Conservation (phyloP, 1,140 invertebrate species). For the Phthorimaea operculella region DNA sequence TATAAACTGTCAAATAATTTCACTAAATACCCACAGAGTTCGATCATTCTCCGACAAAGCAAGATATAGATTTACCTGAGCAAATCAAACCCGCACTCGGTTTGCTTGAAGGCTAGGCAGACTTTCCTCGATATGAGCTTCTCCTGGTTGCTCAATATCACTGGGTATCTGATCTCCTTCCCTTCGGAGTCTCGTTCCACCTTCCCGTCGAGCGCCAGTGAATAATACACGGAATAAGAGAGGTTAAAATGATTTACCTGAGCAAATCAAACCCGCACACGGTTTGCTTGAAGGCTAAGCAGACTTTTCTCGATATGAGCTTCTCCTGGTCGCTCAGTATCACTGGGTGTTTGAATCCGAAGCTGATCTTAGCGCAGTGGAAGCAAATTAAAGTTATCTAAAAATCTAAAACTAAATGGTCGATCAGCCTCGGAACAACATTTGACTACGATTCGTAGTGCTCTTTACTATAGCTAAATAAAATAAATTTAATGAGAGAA, state of each 20-base stretch:
- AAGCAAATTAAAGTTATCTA: too few species aligned
- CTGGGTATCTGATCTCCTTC: conserved; percentile 98
- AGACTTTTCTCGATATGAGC: conserved; percentile 98
- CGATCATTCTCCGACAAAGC: not conserved
- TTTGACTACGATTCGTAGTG: too few species aligned
- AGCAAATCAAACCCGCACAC: conserved; percentile 99
- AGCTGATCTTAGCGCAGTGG: too few species aligned
- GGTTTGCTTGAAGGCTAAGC: conserved; percentile 98
- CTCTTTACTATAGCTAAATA: too few species aligned
- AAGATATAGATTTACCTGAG: conserved; percentile 73
- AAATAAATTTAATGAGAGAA: too few species aligned
- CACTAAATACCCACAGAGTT: too few species aligned
- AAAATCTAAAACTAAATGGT: too few species aligned
- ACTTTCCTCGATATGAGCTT: conserved; percentile 99
- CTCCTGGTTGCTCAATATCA: conserved; percentile 96
- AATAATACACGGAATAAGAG: not conserved
- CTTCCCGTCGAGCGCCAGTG: conserved; percentile 97
- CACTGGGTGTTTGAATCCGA: too few species aligned
- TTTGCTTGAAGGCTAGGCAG: conserved; percentile 98
- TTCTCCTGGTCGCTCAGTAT: conserved; percentile 98
- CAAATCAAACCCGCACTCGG: conserved; percentile 99
- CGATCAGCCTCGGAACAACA: too few species aligned
- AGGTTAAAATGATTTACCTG: conserved; percentile 69
- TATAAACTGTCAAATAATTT: too few species aligned
- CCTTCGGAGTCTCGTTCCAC: conserved; percentile 98